Conservation (phyloP, 2,888 invertebrate genomes). For the Cantharis lateralis region DNA sequence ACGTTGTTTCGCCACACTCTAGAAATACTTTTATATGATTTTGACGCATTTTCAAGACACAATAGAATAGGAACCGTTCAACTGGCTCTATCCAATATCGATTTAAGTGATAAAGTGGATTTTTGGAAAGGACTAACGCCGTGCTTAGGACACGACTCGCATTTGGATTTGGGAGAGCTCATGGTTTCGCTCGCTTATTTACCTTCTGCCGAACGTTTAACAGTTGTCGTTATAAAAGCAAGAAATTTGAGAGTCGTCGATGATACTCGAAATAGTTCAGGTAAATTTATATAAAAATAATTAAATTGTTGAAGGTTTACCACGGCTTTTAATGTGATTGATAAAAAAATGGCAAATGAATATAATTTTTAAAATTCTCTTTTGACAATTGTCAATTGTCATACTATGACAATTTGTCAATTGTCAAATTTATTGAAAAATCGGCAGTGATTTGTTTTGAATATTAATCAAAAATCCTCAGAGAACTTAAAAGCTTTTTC, state of each 20-base stretch:
- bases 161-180: slow-evolving; percentile 60
- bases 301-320: background rate
- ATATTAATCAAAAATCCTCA: background rate
- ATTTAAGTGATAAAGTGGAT: slow-evolving; percentile 61
- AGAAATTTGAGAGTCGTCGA: slow-evolving; percentile 57
- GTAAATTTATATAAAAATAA: slow-evolving; percentile 27
- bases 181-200: slow-evolving; percentile 63
- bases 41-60: slow-evolving; percentile 68
- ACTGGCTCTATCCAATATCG: slow-evolving; percentile 61
- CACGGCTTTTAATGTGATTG: background rate
- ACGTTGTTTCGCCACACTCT: slow-evolving; percentile 60
- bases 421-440: no score
- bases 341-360: background rate
- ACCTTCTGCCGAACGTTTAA: slow-evolving; percentile 62
- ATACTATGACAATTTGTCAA: no score
- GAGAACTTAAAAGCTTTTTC: background rate
- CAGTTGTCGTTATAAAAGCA: slow-evolving; percentile 63
- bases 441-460: no score
- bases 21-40: slow-evolving; percentile 68
- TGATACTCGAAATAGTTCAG: slow-evolving; percentile 54
- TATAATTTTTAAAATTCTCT: no score
- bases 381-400: no score
- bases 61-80: slow-evolving; percentile 67
- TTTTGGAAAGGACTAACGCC: slow-evolving; percentile 63
- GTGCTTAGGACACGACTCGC: slow-evolving; percentile 58